A percentile compares a stretch with the other conserved stretches of the same genome.
phyloP scores from a whole-genome alignment of 2,888 invertebrate genomes.

The Dicycla oo region DNA sequence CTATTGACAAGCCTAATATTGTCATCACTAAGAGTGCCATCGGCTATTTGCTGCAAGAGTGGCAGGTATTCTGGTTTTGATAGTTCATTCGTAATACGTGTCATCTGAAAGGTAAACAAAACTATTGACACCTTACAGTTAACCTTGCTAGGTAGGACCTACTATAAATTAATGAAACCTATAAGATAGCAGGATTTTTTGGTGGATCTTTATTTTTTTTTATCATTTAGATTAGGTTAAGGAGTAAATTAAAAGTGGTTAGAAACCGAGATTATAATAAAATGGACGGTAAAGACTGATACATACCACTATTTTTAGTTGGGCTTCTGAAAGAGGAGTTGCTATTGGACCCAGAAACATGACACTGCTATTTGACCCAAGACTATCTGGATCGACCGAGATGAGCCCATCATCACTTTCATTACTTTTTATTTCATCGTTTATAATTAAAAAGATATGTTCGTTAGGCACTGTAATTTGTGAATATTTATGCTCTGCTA shows the following conservation, averaged over 20 bases:
- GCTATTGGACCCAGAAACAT: slow-evolving; percentile 84
- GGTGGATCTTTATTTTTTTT: background rate
- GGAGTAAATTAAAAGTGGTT: background rate
- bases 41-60: slow-evolving; percentile 81
- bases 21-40: slow-evolving; percentile 74
- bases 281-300: background rate
- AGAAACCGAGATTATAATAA: background rate
- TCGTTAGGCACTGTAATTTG: slow-evolving; percentile 68
- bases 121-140: background rate
- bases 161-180: background rate
- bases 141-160: background rate
- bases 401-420: slow-evolving; percentile 79
- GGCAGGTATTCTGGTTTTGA: slow-evolving; percentile 83
- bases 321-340: slow-evolving; percentile 77
- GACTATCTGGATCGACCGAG: slow-evolving; percentile 84
- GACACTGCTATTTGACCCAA: slow-evolving; percentile 83
- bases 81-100: slow-evolving; percentile 81
- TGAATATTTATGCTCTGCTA: slow-evolving; percentile 36
- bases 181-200: too few species aligned
- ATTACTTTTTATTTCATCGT: slow-evolving; percentile 84
- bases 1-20: slow-evolving; percentile 78
- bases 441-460: slow-evolving; percentile 84
- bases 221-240: background rate
- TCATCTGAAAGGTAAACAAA: slow-evolving; percentile 77
- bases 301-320: slow-evolving; percentile 83